Evolutionary conservation across 2,113 vertebrate species (phyloP).

Genomic region (Dendrocopos noguchii): DNA sequence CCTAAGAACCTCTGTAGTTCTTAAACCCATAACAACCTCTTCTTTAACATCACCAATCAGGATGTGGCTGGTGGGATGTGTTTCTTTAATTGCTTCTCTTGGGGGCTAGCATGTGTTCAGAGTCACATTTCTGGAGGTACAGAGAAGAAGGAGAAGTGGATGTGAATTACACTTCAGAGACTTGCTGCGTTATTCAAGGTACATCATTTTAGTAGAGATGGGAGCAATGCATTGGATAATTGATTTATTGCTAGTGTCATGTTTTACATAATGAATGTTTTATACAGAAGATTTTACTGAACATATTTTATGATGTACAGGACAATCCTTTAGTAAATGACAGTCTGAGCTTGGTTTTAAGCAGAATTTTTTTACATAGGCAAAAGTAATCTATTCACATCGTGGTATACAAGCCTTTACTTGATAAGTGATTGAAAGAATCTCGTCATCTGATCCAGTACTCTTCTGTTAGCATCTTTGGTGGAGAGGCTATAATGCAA

Average conservation of each 20-base stretch:
- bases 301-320: neutral
- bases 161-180: neutral
- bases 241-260: conserved; percentile 11
- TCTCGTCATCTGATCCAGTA: neutral
- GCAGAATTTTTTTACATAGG: neutral
- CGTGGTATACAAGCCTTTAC: neutral
- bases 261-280: conserved; percentile 2
- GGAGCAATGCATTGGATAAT: neutral
- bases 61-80: neutral
- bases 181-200: conserved; percentile 37
- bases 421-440: neutral
- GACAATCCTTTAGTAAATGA: neutral
- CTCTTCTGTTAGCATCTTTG: neutral
- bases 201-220: conserved; percentile 29
- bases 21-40: neutral
- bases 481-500: neutral
- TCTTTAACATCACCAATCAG: neutral
- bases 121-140: neutral
- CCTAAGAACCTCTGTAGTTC: too few species aligned
- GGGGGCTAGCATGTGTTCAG: neutral
- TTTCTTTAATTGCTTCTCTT: neutral
- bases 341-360: neutral
- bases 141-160: neutral
- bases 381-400: neutral
- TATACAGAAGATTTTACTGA: neutral